phyloP scores from a whole-genome alignment of 2,888 invertebrate species.

The Cephus runcator region DNA sequence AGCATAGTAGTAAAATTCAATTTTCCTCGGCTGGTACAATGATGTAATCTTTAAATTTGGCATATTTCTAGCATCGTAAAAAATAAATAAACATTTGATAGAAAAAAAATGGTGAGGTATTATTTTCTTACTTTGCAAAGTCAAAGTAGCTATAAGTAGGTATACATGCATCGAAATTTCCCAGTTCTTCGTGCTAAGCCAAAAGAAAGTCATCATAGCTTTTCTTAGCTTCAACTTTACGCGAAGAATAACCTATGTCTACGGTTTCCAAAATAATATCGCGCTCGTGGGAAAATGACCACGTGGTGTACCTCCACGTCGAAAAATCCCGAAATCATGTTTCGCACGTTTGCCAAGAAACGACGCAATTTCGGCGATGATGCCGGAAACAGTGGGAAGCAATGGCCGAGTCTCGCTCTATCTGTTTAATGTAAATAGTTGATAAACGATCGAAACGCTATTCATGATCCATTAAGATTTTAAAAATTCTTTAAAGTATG shows the following conservation, averaged over 20 bases:
- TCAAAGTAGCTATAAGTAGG: neutral
- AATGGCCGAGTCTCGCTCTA: neutral
- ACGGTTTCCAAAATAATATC: neutral
- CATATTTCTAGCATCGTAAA: neutral
- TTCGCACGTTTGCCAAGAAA: conserved; percentile 40
- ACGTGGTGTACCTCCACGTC: neutral
- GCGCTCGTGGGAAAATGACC: neutral
- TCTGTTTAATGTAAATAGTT: neutral
- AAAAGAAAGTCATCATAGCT: neutral
- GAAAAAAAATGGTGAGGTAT: neutral
- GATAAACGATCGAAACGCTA: neutral
- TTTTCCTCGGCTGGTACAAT: too few relatives aligned
- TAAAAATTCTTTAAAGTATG: neutral
- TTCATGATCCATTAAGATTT: neutral
- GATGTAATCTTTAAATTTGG: too few relatives aligned
- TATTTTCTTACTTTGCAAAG: neutral
- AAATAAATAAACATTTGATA: neutral
- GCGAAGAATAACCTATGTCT: neutral
- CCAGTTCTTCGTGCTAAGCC: neutral
- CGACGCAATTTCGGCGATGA: conserved; percentile 48
- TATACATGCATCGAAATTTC: neutral
- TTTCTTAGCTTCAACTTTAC: neutral
- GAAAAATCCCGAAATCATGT: neutral
- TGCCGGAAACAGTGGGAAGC: conserved; percentile 34
- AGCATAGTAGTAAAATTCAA: neutral